phyloP scores from a whole-genome alignment of 1,140 invertebrate genomes.

The Neodiprion lecontei region DNA sequence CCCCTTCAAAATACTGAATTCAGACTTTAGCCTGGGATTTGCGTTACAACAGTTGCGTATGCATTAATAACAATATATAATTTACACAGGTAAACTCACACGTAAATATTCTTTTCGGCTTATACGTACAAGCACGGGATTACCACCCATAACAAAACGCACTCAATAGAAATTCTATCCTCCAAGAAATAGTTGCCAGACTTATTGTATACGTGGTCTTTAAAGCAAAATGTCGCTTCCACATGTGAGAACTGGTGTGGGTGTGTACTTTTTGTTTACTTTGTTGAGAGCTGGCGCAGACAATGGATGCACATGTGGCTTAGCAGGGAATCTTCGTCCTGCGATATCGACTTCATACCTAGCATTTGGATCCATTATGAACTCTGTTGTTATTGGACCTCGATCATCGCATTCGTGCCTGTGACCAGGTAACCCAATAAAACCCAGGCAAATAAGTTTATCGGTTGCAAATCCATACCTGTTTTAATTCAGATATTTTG shows the following conservation, averaged over 20 bases:
- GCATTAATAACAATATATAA: too few relatives aligned
- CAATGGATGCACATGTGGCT: constrained; percentile 68
- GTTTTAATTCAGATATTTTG: constrained; percentile 33
- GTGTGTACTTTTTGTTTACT: constrained; percentile 47
- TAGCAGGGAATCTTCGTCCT: constrained; percentile 67
- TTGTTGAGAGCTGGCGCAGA: constrained; percentile 44
- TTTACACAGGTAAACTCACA: too few relatives aligned
- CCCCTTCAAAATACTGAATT: too few relatives aligned
- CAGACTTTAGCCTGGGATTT: too few relatives aligned
- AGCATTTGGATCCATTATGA: constrained; percentile 67
- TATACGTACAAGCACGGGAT: too few relatives aligned
- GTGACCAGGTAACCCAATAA: constrained; percentile 62
- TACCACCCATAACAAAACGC: too few relatives aligned
- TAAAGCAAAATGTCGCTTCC: constrained; percentile 40
- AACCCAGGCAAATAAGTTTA: constrained; percentile 72
- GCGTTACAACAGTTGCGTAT: too few relatives aligned
- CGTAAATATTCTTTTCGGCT: too few relatives aligned
- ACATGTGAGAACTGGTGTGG: constrained; percentile 43
- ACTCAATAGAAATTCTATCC: too few relatives aligned
- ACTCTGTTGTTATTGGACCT: constrained; percentile 66
- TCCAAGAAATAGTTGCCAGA: too few relatives aligned
- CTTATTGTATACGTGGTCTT: constrained; percentile 6
- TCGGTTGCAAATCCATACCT: constrained; percentile 72
- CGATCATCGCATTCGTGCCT: constrained; percentile 22
- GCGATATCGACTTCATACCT: constrained; percentile 74